Evolutionary conservation across 2,113 vertebrate species (phyloP).

Genomic region (Ailurus styani): DNA sequence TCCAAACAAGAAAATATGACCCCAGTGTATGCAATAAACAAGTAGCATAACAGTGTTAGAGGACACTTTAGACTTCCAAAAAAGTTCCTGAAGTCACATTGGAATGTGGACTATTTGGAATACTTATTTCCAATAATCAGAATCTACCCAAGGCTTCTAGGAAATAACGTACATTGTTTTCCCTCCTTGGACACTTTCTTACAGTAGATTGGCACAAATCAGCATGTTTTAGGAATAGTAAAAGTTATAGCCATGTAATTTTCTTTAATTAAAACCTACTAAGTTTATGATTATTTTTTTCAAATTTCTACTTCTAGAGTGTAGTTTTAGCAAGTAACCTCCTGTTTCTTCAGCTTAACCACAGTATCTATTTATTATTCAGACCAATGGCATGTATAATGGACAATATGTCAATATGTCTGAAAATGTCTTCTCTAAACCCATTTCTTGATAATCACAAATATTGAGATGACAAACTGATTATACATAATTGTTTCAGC

Average conservation of each 20-base stretch:
- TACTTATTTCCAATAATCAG: not conserved
- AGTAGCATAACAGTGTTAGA: not conserved
- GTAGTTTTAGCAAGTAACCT: not conserved
- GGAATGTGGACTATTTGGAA: not conserved
- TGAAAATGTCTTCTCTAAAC: conserved; percentile 3
- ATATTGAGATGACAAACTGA: not conserved
- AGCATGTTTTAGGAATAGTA: not conserved
- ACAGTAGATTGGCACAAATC: not conserved
- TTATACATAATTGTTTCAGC: not conserved
- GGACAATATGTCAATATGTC: not conserved
- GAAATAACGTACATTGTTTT: not conserved
- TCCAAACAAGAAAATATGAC: not conserved
- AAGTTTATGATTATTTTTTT: not conserved
- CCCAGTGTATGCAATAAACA: not conserved
- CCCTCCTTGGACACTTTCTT: not conserved
- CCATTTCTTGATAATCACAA: not conserved
- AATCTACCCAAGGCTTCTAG: not conserved
- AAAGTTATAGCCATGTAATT: not conserved
- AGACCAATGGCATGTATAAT: not conserved
- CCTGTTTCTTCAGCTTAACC: not conserved
- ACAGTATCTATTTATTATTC: not conserved
- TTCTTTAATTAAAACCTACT: not conserved
- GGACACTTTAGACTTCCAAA: not conserved
- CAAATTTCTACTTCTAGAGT: not conserved
- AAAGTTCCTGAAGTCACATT: not conserved